These are phyloP conservation scores for Carpatolechia fugitivella DNA, from an alignment of 2,888 invertebrate species.

Conservation along the genomic window DNA sequence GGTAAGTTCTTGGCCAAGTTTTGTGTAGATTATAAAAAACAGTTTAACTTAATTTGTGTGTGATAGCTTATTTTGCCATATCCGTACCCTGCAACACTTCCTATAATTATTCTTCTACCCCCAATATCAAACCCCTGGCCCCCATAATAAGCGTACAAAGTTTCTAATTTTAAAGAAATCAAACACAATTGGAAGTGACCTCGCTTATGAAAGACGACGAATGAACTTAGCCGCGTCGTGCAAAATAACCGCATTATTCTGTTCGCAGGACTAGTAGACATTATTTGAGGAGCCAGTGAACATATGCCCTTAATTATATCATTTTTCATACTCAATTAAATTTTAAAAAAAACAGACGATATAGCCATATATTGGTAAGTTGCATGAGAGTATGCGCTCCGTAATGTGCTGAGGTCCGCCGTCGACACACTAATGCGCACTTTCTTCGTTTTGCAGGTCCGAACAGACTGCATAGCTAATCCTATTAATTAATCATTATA, in stretches of 20 bases:
- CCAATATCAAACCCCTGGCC: too few species aligned
- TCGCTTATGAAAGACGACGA: neutral
- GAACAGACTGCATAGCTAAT: conserved; percentile 37
- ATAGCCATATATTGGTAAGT: neutral
- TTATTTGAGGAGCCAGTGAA: conserved; percentile 4
- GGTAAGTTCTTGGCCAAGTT: too few species aligned
- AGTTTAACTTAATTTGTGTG: too few species aligned
- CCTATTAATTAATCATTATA: conserved; percentile 37
- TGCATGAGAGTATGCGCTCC: conserved; percentile 7
- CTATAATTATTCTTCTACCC: too few species aligned
- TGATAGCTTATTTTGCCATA: too few species aligned
- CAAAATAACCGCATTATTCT: conserved; percentile 13
- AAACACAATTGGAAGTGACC: neutral
- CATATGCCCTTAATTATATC: neutral
- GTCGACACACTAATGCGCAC: conserved; percentile 47
- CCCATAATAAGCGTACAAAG: too few species aligned
- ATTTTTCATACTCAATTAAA: neutral
- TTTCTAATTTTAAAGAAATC: neutral
- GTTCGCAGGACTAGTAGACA: conserved; percentile 17
- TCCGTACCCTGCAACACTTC: too few species aligned
- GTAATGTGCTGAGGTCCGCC: neutral
- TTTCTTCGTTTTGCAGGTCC: conserved; percentile 57
- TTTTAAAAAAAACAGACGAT: neutral
- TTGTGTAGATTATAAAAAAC: too few species aligned
- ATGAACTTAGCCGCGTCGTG: neutral